Evolutionary conservation across 2,113 vertebrate genomes (phyloP).

Genomic region (Oenanthe melanoleuca): DNA sequence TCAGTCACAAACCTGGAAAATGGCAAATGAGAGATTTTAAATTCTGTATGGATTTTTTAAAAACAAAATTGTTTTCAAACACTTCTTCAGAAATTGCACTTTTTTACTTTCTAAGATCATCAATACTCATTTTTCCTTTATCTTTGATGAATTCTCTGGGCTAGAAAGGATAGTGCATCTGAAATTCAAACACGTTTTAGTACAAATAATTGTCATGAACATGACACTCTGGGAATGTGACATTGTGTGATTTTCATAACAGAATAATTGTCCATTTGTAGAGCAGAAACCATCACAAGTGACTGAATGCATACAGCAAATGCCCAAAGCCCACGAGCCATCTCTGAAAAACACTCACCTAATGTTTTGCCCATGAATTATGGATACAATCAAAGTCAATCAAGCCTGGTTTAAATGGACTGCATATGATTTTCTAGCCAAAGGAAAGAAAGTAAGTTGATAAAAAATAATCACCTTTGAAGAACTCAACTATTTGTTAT

Average conservation of each 20-base stretch:
- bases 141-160: not conserved
- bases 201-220: not conserved
- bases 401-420: not conserved
- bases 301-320: not conserved
- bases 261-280: not conserved
- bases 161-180: not conserved
- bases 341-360: not conserved
- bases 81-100: not conserved
- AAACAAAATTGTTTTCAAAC: not conserved
- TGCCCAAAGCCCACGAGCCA: not conserved
- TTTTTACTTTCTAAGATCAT: not conserved
- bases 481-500: not conserved
- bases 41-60: not conserved
- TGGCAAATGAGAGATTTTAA: not conserved
- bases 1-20: not conserved
- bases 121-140: not conserved
- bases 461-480: not conserved
- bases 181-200: not conserved
- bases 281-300: not conserved
- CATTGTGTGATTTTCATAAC: not conserved
- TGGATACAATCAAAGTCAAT: conserved; percentile 6
- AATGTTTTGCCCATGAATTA: not conserved
- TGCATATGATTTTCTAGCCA: not conserved
- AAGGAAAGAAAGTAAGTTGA: not conserved
- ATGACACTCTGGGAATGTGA: not conserved